Conservation (phyloP, 2,113 vertebrate species). For the Mugil cephalus region DNA sequence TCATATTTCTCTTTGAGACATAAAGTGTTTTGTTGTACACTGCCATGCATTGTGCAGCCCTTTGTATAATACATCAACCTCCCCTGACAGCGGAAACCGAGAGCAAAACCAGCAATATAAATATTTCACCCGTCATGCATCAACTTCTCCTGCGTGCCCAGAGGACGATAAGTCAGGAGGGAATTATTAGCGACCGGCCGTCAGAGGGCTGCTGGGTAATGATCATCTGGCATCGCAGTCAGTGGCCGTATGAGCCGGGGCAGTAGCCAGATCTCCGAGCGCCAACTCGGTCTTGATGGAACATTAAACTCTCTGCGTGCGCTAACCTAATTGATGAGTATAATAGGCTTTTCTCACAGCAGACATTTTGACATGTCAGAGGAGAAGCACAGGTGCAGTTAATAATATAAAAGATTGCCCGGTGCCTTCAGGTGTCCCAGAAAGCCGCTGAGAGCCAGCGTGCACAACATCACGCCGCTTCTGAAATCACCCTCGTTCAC, state of each 20-base stretch:
- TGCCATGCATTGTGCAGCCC: slow-evolving; percentile 39
- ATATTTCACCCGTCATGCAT: slow-evolving; percentile 62
- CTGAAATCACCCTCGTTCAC: not conserved
- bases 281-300: slow-evolving; percentile 23
- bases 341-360: slow-evolving; percentile 24
- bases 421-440: slow-evolving; percentile 4
- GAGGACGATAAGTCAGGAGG: slow-evolving; percentile 54
- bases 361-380: slow-evolving; percentile 3
- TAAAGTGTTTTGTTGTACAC: slow-evolving; percentile 58
- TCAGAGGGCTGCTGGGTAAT: slow-evolving; percentile 26
- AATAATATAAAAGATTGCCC: slow-evolving; percentile 16
- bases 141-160: slow-evolving; percentile 38
- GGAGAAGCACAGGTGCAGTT: slow-evolving; percentile 26
- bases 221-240: slow-evolving; percentile 46
- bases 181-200: slow-evolving; percentile 47
- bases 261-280: slow-evolving; percentile 33
- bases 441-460: slow-evolving; percentile 13
- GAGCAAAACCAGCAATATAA: slow-evolving; percentile 61
- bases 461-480: not conserved
- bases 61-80: slow-evolving; percentile 60
- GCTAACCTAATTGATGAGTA: slow-evolving; percentile 33
- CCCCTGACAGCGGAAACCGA: slow-evolving; percentile 47
- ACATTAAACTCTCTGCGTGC: slow-evolving; percentile 46
- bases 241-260: slow-evolving; percentile 23
- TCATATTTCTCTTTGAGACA: slow-evolving; percentile 66